Evolutionary conservation across 2,797 vertebrate species (phyloP).

Genomic region (Clarias laeviceps): DNA sequence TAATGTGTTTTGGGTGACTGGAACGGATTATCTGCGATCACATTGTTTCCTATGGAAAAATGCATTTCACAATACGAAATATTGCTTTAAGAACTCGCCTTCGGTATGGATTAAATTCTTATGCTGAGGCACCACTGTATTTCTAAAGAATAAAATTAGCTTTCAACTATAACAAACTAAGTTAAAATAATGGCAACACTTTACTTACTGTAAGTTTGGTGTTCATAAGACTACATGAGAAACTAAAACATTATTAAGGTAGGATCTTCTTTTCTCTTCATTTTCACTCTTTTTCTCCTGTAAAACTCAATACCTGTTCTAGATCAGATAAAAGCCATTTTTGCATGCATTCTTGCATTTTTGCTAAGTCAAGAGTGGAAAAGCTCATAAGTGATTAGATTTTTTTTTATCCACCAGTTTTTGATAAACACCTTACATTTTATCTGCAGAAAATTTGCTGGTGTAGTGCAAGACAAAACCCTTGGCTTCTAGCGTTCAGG

Average conservation of each 20-base stretch:
- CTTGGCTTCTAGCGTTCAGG: constrained; percentile 8
- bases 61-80: too few species aligned
- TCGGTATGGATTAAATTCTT: too few species aligned
- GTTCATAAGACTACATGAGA: background rate
- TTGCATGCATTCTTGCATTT: constrained; percentile 12
- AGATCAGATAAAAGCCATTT: constrained; percentile 12
- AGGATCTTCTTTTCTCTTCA: background rate
- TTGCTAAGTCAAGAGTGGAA: constrained; percentile 20
- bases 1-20: too few species aligned
- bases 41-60: too few species aligned
- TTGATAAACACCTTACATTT: constrained; percentile 25
- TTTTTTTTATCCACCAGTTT: constrained; percentile 7
- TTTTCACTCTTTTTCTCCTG: background rate
- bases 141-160: background rate
- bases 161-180: background rate
- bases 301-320: constrained; percentile 22
- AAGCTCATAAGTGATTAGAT: constrained; percentile 15
- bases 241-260: background rate
- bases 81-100: too few species aligned
- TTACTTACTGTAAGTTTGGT: background rate
- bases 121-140: background rate
- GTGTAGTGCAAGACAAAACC: constrained; percentile 27
- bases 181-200: background rate
- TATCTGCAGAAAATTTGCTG: background rate
- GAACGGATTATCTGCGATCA: too few species aligned